Base-by-base conservation (phyloP, 1,140 invertebrate species). In the Magallana angulata region DNA sequence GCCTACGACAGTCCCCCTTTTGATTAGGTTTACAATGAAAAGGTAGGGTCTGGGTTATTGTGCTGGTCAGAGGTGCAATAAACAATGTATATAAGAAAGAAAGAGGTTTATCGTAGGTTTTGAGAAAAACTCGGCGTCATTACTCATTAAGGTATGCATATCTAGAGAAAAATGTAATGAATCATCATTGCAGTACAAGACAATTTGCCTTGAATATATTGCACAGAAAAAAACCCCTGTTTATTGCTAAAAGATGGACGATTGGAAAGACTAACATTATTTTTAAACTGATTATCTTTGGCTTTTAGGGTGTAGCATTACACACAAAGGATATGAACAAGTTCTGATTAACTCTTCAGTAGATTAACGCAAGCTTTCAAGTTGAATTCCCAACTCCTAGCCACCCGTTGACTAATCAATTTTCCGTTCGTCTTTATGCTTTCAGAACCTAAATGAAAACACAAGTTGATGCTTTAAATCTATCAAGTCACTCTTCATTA, bases 401-500 rank as follows among this genome's bases (percentile, higher is more conserved):
- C 68, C 68, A 76, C 68, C 68, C 68, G 68, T 76, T 12, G 68
- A 30, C 68, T 30, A 76, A 76, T 76, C 68, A 76, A 76, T 76
- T 76, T 30, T 76, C 68, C 68, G 68, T 76, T 30, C 68, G 24
- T 76, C 68, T 76, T 76, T 30, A 76, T 76, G 68, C 68, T 76
- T 76, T 76, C 24, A 76, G 24, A 48, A 11, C 68, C 68, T 76
- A 18, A 76, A 76, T 76, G 36, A 76, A 76, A 76, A 76, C 68
- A 76, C 68, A 76, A 76, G 68, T 76, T 76, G 68, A 76, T 76
- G 68, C 68, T 76, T 71, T 36, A 76, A 76, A 36, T 76, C 24
- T 76, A 76, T 30, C 68, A 30, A 76, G 68, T 76, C 68, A 12
- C 68, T 76, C 68, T 76, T 30, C 24, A 76, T 76, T 76, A 76